Conservation (phyloP, 2,888 invertebrate species). For the Tanytarsus gracilentus region DNA sequence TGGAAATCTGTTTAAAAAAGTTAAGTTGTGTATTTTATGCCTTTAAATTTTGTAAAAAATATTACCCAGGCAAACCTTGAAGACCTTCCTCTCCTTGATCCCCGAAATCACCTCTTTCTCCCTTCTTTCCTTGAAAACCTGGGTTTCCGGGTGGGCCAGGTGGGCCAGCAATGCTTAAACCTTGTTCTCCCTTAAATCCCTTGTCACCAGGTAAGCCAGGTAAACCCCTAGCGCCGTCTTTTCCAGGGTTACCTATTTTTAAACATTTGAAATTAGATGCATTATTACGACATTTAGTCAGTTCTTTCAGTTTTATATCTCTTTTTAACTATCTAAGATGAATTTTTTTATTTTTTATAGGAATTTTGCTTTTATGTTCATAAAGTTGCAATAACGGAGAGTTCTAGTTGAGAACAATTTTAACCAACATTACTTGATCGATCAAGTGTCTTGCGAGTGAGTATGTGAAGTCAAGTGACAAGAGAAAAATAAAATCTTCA, state of each 20-base stretch:
- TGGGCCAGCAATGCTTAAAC: slow-evolving; percentile 51
- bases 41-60: not conserved
- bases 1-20: slow-evolving; percentile 57
- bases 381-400: too few species aligned
- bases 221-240: slow-evolving; percentile 52
- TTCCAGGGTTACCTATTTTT: slow-evolving; percentile 62
- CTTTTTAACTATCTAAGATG: too few species aligned
- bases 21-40: not conserved
- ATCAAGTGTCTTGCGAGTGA: too few species aligned
- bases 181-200: slow-evolving; percentile 63
- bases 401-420: too few species aligned
- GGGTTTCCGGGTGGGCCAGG: slow-evolving; percentile 50
- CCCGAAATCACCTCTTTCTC: slow-evolving; percentile 46
- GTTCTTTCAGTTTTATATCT: too few species aligned
- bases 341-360: too few species aligned
- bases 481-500: too few species aligned
- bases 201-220: slow-evolving; percentile 51
- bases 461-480: too few species aligned
- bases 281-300: too few species aligned
- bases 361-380: too few species aligned
- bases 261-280: too few species aligned
- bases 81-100: slow-evolving; percentile 60
- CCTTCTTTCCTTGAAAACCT: slow-evolving; percentile 43
- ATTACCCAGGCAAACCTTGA: slow-evolving; percentile 49
- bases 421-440: too few species aligned